phyloP scores from a whole-genome alignment of 2,113 vertebrate species.

The Triplophysa rosa region DNA sequence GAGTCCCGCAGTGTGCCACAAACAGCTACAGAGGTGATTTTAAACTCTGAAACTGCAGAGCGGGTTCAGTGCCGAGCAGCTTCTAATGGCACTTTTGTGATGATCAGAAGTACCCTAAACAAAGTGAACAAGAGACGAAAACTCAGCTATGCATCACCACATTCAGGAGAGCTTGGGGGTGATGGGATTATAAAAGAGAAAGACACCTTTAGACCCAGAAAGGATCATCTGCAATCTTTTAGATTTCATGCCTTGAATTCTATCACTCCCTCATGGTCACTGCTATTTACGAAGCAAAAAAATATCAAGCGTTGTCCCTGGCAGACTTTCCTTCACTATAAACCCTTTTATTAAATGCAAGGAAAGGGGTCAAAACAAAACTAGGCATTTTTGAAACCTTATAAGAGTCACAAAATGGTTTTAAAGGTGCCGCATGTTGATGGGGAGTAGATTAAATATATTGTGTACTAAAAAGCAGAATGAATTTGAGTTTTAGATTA shows the following conservation, averaged over 20 bases:
- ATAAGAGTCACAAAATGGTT: background rate
- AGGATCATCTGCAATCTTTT: slow-evolving; percentile 21
- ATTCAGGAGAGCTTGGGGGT: background rate
- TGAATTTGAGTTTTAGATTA: slow-evolving; percentile 14
- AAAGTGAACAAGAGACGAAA: slow-evolving; percentile 21
- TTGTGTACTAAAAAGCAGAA: background rate
- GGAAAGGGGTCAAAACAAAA: slow-evolving; percentile 2
- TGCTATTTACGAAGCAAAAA: slow-evolving; percentile 5
- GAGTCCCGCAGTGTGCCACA: background rate
- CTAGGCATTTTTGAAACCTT: background rate
- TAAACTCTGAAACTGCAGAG: slow-evolving; percentile 55
- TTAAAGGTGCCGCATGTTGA: background rate
- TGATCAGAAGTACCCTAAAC: slow-evolving; percentile 34
- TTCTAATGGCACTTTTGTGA: slow-evolving; percentile 51
- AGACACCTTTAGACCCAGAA: slow-evolving; percentile 17
- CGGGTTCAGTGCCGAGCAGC: slow-evolving; percentile 40
- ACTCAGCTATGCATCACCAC: background rate
- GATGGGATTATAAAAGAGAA: slow-evolving; percentile 33
- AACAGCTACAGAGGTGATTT: background rate
- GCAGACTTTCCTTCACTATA: background rate
- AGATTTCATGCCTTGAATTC: slow-evolving; percentile 29
- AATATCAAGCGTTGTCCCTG: background rate
- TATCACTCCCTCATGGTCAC: slow-evolving; percentile 20
- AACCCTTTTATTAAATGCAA: slow-evolving; percentile 1
- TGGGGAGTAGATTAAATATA: slow-evolving; percentile 1